Base-by-base conservation (phyloP, 2,113 vertebrate genomes). In the Spea multiplicata region DNA sequence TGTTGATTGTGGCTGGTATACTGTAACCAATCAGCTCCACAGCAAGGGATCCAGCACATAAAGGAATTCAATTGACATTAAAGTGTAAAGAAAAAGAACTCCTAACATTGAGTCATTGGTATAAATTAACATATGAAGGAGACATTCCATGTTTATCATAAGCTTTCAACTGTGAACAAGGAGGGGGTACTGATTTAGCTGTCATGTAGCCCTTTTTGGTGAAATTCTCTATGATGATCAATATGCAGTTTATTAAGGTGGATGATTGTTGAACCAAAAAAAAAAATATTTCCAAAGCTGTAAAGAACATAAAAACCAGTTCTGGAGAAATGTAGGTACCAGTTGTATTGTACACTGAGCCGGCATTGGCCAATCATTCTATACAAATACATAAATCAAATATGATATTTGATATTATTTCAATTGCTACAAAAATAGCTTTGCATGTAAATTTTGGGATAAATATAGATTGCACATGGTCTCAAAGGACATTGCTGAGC, bases 1-100 rank as follows among this genome's bases (percentile, higher is more conserved):
- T 86, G 76, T 86, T 87, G 85, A 79, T 66, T 81, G 76, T 82
- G 78, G 81, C 68, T 88, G 73, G 84, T 46, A 83, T 64, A 55
- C n/a, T 44, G 49, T 71, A 84, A 3, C 49, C 55, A 86, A 84
- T 84, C 80, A 83, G 82, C 74, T 78, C 80, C 82, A 74, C 83
- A 83, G 78, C 0, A 53, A 86, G 82, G 75, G 81, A 65, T 46
- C 83, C 71, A 64, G 72, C 0, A 2, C 49, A 62, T 46, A 70
- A 76, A 83, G 74, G 74, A 70, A 69, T 71, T 82, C 75, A 76
- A 82, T 83, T 83, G 86, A 80, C 66, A 76, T 78, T 59, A 8
- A 85, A 81, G 80, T 48, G 44, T 55, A 50, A 84, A 44, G 72
- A 81, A 64, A 74, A 71, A 71, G 46, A 80, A 82, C 80, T 81